Evolutionary conservation across 2,888 invertebrate species (phyloP), one percentile per base, ranked within the genome.

Genomic region (Drosophila putrida): DNA sequence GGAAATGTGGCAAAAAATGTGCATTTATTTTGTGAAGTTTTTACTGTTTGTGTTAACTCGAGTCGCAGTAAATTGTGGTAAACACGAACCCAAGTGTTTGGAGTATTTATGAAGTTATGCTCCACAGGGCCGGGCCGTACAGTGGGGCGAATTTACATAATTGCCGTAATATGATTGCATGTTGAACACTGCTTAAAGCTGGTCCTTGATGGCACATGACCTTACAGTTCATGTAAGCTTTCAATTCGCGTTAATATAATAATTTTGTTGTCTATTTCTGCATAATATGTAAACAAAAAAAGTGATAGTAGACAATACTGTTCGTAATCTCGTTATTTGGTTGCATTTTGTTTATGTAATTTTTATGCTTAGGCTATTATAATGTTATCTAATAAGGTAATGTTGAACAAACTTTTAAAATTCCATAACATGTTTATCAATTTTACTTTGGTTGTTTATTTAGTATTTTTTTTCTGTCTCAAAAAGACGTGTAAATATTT

Each of bases 1-100:
- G 79, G 83, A 79, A 83, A 83, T 78, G 83, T 83, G 81, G 77
- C 80, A 84, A 89, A 87, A 88, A 87, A 87, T 85, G 82, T 84
- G 81, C 79, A 80, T 88, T 85, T 85, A 80, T 80, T 80, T 80
- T 80, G 60, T 72, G 51, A 63, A 78, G 74, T 72, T 72, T 65
- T 60, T 51, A 58, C 54, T 71, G 82, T 77, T 72, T 80, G 78
- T 67, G 66, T 76, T 77, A 73, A 76, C 80, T 88, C 70, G 78
- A 85, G 86, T 88, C 83, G 75, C 82, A 85, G 86, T 85, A 88
- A 85, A 88, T 85, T 85, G 85, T 83, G 85, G 85, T 82, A 79
- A 88, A 85, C 84, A 85, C 86, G 80, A 77, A 80, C 78, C 83
- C 83, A 87, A 88, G 88, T 84, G 84, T 84, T 84, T 87, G 67